Conservation (phyloP, 2,113 vertebrate species). For the Eudyptes chrysolophus region DNA sequence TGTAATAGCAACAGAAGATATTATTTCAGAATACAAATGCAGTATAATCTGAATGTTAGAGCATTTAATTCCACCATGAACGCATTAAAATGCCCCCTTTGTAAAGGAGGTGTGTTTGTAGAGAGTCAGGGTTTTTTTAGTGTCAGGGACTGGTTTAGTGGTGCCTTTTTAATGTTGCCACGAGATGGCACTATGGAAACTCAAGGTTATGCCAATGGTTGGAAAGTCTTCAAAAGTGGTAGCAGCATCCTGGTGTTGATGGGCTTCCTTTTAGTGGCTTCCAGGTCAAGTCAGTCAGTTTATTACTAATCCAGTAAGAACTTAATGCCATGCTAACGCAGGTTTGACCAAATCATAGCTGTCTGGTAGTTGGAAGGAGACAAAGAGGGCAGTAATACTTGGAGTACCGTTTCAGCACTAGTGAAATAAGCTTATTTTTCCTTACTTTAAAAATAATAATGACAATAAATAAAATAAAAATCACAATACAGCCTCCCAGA, state of each 20-base stretch:
- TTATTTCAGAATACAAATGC: not conserved
- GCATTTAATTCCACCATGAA: not conserved
- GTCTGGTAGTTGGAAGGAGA: not conserved
- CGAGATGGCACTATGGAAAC: not conserved
- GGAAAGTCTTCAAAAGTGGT: not conserved
- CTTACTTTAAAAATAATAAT: not conserved
- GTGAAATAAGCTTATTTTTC: not conserved
- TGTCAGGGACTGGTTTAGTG: not conserved
- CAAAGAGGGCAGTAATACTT: not conserved
- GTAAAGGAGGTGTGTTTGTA: fast-evolving
- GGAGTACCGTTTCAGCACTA: not conserved
- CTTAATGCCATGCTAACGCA: not conserved
- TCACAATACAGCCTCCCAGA: not conserved
- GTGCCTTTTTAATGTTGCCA: not conserved
- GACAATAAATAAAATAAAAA: not conserved
- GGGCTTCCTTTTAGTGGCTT: not conserved
- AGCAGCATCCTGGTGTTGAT: not conserved
- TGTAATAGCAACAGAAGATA: not conserved
- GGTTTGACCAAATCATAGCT: not conserved
- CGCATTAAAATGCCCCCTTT: not conserved
- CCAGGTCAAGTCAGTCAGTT: not conserved
- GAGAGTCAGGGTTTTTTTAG: too few relatives aligned
- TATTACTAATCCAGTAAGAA: not conserved
- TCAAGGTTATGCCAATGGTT: not conserved
- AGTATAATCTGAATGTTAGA: not conserved